Evolutionary conservation across 2,888 invertebrate genomes (phyloP).

Genomic region (Lysandra coridon): DNA sequence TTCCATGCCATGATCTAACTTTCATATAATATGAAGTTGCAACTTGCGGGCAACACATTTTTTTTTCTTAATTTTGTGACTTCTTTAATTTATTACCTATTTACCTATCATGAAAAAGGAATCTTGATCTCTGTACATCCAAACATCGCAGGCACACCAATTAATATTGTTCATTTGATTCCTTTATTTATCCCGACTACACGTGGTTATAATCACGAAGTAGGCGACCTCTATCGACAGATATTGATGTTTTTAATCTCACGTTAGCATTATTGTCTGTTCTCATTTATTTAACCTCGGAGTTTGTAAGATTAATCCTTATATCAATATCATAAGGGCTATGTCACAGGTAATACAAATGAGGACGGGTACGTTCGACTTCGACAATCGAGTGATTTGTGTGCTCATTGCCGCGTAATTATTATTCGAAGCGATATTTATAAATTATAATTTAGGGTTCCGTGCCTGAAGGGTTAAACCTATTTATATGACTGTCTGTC

Average conservation of each 20-base stretch:
- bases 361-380: background rate
- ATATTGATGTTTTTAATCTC: slow-evolving; percentile 81
- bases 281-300: slow-evolving; percentile 44
- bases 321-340: background rate
- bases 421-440: slow-evolving; percentile 70
- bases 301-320: background rate
- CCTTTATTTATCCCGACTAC: slow-evolving; percentile 78
- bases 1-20: too few relatives aligned
- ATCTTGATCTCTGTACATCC: background rate
- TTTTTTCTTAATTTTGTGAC: background rate
- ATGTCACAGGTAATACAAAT: background rate
- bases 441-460: slow-evolving; percentile 43
- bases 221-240: slow-evolving; percentile 79
- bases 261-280: slow-evolving; percentile 79
- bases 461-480: background rate
- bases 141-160: slow-evolving; percentile 66
- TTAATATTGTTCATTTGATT: slow-evolving; percentile 80
- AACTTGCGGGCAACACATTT: too few relatives aligned
- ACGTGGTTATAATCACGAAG: slow-evolving; percentile 77
- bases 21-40: too few relatives aligned
- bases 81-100: background rate
- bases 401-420: slow-evolving; percentile 76
- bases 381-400: slow-evolving; percentile 60
- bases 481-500: slow-evolving; percentile 55
- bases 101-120: background rate